phyloP scores from a whole-genome alignment of 2,113 vertebrate genomes.

The Sclerurus mexicanus region DNA sequence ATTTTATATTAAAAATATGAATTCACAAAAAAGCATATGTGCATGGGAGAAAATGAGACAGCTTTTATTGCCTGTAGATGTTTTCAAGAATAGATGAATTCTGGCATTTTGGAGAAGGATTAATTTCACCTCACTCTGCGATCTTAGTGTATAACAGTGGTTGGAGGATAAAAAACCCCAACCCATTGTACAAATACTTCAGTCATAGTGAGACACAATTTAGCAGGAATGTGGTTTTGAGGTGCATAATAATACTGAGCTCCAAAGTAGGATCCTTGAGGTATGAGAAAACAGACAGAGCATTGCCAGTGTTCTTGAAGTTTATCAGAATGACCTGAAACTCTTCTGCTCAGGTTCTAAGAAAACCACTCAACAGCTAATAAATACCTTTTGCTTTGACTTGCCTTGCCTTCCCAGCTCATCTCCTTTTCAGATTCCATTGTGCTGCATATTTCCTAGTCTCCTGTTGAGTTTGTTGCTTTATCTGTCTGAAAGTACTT shows the following conservation, averaged over 20 bases:
- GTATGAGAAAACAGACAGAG: background rate
- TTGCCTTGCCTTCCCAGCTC: background rate
- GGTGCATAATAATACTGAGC: background rate
- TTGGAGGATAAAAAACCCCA: background rate
- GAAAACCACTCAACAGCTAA: background rate
- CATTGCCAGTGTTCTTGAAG: background rate
- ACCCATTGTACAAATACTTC: background rate
- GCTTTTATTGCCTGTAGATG: background rate
- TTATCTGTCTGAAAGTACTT: background rate
- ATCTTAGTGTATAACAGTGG: background rate
- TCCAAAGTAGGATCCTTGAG: background rate
- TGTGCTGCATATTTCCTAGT: background rate
- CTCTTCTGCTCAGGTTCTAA: background rate
- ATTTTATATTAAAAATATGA: background rate
- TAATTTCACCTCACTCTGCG: background rate
- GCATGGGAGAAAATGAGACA: background rate
- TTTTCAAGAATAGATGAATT: background rate
- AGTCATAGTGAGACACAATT: background rate
- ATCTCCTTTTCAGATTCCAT: background rate
- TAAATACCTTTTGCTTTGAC: background rate
- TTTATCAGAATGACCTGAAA: background rate
- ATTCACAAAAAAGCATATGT: background rate
- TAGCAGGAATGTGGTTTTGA: background rate
- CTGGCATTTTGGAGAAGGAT: background rate
- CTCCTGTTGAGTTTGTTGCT: background rate